Conservation (phyloP, 2,888 invertebrate species). For the Campoletis raptor region DNA sequence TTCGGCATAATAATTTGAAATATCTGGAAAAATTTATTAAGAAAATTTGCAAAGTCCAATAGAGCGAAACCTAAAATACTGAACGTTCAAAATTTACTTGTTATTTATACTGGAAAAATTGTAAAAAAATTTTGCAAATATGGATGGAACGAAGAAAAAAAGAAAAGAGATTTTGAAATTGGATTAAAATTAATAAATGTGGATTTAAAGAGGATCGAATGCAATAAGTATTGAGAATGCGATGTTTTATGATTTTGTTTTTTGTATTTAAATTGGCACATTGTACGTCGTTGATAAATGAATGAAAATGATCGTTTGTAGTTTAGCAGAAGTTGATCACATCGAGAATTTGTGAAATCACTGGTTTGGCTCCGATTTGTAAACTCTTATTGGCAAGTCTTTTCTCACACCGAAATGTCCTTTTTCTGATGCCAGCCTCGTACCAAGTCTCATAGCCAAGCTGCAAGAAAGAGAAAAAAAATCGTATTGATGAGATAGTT, state of each 20-base stretch:
- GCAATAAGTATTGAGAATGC: neutral
- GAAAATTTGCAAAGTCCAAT: too few species aligned
- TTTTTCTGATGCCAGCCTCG: constrained; percentile 64
- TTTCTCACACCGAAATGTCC: constrained; percentile 44
- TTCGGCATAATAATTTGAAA: too few species aligned
- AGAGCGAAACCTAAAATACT: too few species aligned
- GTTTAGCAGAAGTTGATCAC: neutral
- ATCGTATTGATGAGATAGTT: neutral
- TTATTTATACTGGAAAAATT: neutral
- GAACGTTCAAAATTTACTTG: too few species aligned
- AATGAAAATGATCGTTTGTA: neutral
- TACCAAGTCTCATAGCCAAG: constrained; percentile 70
- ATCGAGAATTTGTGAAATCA: neutral
- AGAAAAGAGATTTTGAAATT: neutral
- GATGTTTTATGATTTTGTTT: neutral
- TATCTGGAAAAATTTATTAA: too few species aligned
- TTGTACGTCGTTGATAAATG: neutral
- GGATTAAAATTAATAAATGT: neutral
- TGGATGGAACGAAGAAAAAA: neutral
- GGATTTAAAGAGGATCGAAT: neutral
- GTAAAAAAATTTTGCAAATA: too few species aligned
- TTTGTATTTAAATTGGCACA: constrained; percentile 1
- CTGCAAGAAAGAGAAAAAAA: constrained; percentile 61
- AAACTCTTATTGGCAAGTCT: constrained; percentile 59
- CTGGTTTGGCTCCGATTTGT: constrained; percentile 47